A percentile compares a stretch with the other conserved stretches of the same genome.
These are phyloP conservation scores for Manis javanica DNA, from an alignment of 2,797 vertebrate genomes.

Conservation along the genomic window DNA sequence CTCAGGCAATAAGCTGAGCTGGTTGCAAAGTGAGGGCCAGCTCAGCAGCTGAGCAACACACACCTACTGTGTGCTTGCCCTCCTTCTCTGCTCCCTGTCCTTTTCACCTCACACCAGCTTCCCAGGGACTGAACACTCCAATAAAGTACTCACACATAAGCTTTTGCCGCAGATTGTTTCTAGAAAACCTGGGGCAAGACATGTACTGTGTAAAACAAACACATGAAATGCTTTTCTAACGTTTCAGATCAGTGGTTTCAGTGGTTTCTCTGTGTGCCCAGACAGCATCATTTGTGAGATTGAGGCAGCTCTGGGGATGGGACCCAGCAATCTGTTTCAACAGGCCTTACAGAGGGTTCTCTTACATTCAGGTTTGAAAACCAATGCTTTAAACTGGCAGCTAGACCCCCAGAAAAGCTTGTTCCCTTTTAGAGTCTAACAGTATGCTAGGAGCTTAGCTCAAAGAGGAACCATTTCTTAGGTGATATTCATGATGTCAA, in stretches of 20 bases:
- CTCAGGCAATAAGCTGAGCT: neutral
- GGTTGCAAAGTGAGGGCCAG: neutral
- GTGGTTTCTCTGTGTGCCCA: neutral
- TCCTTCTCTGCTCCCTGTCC: neutral
- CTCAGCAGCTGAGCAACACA: neutral
- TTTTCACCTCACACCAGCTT: neutral
- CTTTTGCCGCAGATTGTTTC: neutral
- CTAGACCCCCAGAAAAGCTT: neutral
- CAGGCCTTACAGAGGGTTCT: neutral
- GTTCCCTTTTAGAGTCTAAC: neutral
- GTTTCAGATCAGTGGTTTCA: neutral
- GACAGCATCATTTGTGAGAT: neutral
- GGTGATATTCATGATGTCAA: neutral
- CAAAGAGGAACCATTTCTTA: neutral
- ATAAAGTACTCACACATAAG: neutral
- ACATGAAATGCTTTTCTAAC: neutral
- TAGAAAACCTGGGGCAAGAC: neutral
- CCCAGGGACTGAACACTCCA: neutral
- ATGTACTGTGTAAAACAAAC: neutral
- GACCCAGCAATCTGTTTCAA: neutral
- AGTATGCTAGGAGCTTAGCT: neutral
- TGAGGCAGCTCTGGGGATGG: neutral
- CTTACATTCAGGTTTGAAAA: neutral
- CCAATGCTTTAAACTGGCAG: neutral
- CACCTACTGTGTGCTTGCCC: no score